Percentiles rank a stretch among this genome's conserved stretches.
Evolutionary conservation across 2,113 vertebrate genomes (phyloP).

Genomic region (Aythya baeri): DNA sequence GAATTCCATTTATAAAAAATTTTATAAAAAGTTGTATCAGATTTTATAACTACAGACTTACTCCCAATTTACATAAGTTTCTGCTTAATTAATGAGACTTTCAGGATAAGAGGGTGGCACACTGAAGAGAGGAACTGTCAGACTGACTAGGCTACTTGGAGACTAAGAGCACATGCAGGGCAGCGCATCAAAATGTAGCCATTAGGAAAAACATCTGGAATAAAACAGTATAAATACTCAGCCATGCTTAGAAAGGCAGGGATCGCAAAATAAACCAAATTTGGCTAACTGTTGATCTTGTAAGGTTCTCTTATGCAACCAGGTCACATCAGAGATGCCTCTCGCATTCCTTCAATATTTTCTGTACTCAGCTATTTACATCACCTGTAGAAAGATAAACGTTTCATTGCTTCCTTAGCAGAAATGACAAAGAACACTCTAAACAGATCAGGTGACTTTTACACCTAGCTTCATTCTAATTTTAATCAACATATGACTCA

Average conservation of each 20-base stretch:
- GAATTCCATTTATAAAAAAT: not conserved
- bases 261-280: not conserved
- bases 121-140: not conserved
- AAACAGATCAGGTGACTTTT: not conserved
- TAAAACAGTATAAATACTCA: not conserved
- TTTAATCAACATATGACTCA: not conserved
- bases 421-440: not conserved
- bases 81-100: not conserved
- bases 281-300: too few species aligned
- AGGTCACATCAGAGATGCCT: not conserved
- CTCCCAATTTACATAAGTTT: not conserved
- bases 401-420: not conserved
- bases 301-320: not conserved
- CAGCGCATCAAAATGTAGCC: not conserved
- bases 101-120: not conserved
- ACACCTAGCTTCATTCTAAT: not conserved
- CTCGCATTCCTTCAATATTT: not conserved
- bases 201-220: not conserved
- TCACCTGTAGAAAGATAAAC: not conserved
- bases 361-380: not conserved
- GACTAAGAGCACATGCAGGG: not conserved
- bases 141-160: not conserved
- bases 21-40: fast-evolving
- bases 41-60: not conserved
- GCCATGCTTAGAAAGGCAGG: not conserved